These are phyloP conservation scores for Trissoscelio sp. DNA, from an alignment of 2,888 invertebrate genomes.

Conservation along the genomic window DNA sequence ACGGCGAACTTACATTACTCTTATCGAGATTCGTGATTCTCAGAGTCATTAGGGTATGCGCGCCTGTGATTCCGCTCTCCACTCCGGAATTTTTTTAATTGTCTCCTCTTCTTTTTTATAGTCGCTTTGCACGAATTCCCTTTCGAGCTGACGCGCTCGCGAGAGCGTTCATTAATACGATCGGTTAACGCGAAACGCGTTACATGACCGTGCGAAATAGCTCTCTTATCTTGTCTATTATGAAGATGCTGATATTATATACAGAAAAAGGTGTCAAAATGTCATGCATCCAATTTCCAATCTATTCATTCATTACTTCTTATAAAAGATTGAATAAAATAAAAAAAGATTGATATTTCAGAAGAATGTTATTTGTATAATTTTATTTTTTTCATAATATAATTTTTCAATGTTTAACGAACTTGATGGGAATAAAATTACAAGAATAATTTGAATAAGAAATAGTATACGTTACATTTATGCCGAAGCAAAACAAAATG, in stretches of 20 bases:
- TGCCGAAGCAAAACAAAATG: neutral
- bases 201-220: constrained; percentile 59
- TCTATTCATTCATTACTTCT: too few relatives aligned
- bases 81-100: constrained; percentile 62
- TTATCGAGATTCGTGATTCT: constrained; percentile 68
- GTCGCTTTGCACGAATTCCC: constrained; percentile 59
- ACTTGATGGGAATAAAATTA: neutral
- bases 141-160: constrained; percentile 31
- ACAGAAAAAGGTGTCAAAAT: constrained; percentile 27
- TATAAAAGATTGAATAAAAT: too few relatives aligned
- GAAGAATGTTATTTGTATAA: too few relatives aligned
- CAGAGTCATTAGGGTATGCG: constrained; percentile 68
- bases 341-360: too few relatives aligned
- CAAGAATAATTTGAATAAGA: neutral
- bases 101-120: constrained; percentile 63
- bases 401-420: neutral
- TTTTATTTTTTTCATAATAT: too few relatives aligned
- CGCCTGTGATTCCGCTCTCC: constrained; percentile 62
- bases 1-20: constrained; percentile 57
- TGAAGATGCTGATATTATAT: constrained; percentile 26
- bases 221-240: constrained; percentile 57
- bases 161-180: constrained; percentile 65
- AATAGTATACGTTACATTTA: neutral
- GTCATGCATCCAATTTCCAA: constrained; percentile 1
- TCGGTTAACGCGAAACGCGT: constrained; percentile 58